Evolutionary conservation across 2,888 invertebrate genomes (phyloP), one percentile per base, ranked within the genome.

Genomic region (Brachypterus glaber): DNA sequence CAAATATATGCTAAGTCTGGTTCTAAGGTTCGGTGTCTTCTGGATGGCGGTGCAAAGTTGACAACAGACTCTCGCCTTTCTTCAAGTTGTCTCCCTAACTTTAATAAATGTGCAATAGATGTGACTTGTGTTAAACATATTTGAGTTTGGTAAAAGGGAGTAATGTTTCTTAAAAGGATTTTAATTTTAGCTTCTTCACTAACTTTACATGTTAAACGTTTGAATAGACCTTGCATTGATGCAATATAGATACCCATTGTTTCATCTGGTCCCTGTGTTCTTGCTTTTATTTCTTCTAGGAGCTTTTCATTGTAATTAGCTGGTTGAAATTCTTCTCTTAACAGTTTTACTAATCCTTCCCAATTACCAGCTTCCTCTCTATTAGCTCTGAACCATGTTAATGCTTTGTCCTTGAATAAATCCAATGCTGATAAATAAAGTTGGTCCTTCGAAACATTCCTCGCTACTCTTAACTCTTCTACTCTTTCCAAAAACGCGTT

Each of bases 241-340:
- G 53, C 49, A 3, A 54, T 29, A 35, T 51, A 53, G 3, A 49
- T 40, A n/a, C 43, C 49, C 5, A 53, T 45, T 2, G 42, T 17
- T 35, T 53, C 49, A 14, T 45, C n/a, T n/a, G n/a, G n/a, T n/a
- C n/a, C n/a, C n/a, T n/a, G n/a, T n/a, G n/a, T n/a, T n/a, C n/a
- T n/a, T n/a, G n/a, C n/a, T n/a, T n/a, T n/a, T n/a, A n/a, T n/a
- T n/a, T n/a, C n/a, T n/a, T n/a, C n/a, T n/a, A n/a, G n/a, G n/a
- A n/a, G n/a, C n/a, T n/a, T n/a, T n/a, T n/a, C n/a, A n/a, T n/a
- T n/a, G n/a, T n/a, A n/a, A n/a, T n/a, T n/a, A n/a, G n/a, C n/a
- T n/a, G n/a, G n/a, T n/a, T n/a, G n/a, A n/a, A n/a, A n/a, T 11
- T 41, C 38, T 33, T 41, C 40, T n/a, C 26, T 35, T 5, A 41